Base-by-base conservation (phyloP, 2,113 vertebrate species). In the Calidris pugnax region DNA sequence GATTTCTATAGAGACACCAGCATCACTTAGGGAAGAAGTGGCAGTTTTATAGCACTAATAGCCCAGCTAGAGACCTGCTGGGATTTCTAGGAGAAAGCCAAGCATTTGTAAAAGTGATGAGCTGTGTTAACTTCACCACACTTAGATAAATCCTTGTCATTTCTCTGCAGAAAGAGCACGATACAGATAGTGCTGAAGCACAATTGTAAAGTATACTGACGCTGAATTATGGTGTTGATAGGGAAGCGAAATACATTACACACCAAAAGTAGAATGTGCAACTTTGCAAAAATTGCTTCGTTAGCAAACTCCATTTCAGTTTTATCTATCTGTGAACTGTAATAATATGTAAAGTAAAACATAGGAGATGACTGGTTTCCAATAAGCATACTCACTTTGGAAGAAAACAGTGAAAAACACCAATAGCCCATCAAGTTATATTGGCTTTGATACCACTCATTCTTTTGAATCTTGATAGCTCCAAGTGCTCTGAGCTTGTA, bases 21-120 rank as follows among this genome's bases (percentile, higher is more conserved):
- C 74, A 93, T 68, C 60, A 63, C 23, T 93, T 53, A 64, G 56
- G 51, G 68, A 91, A 69, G 59, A 94, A 85, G 50, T 26, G 47
- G n/a, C 92, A 95, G 64, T 59, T 95, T 88, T 92, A 74, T 20
- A 83, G 71, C 55, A 50, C 71, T 83, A 75, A 86, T 33, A 90
- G 28, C 43, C 30, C 47, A 71, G 43, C 53, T 82, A 53, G 74
- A 59, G 9, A 75, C 69, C 74, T 76, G n/a, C 22, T 91, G 74
- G 35, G 57, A 73, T 82, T 96, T 87, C 53, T 91, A 87, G 48
- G 62, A 85, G 30, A 75, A 33, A 87, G 24, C 7, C 35, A 82
- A 69, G 53, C 68, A 82, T 81, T 77, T 85, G 17, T 62, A 72
- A 87, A 95, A 87, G 30, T 57, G 51, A 72, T 85, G 28, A 89